Base-by-base conservation (phyloP, 2,888 invertebrate species). In the Sialis fuliginosa region DNA sequence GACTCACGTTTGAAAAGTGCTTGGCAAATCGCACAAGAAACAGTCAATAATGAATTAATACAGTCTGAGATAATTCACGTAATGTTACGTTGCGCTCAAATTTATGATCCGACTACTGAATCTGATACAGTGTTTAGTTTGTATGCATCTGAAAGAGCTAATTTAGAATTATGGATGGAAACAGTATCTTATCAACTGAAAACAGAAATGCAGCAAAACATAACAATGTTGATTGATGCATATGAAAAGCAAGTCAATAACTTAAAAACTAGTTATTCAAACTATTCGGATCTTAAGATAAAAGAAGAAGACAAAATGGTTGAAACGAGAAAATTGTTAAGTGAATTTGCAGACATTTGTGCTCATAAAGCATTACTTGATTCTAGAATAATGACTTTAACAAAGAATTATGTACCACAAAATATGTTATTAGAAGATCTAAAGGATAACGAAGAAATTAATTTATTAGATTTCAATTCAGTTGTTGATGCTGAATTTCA, bases 21-120 rank as follows among this genome's bases (percentile, higher is more conserved):
- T 5, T 82, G 81, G 77, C 75, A 77, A 37, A 71, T 79, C 49
- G 85, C 87, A 1, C 77, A 81, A 46, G 81, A 84, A 57, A 76
- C 79, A 2, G 77, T 84, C 1, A 81, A 80, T 55, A 74, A 77
- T 2, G 83, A 83, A 60, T 67, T 86, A 32, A 80, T 85, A 32
- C 81, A 82, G 57, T 79, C 81, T 0, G 85, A 85, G 64, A 81
- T 85, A 50, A 75, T 80, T 12, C 80, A 83, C 49, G 80, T 84
- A 6, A 71, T 84, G 58, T 69, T 72, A 56, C 71, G 79, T 39
- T 82, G 80, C 48, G 81, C 81, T 5, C 77, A 78, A 56, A 66
- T 75, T 5, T 81, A 82, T 59, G 82, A 81, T 56, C 67, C 66
- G 34, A 71, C 70, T 40, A 63, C 68, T 8, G 59, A 61, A n/a